These are phyloP conservation scores for Salticus scenicus DNA, from an alignment of 2,888 invertebrate species.

Conservation along the genomic window DNA sequence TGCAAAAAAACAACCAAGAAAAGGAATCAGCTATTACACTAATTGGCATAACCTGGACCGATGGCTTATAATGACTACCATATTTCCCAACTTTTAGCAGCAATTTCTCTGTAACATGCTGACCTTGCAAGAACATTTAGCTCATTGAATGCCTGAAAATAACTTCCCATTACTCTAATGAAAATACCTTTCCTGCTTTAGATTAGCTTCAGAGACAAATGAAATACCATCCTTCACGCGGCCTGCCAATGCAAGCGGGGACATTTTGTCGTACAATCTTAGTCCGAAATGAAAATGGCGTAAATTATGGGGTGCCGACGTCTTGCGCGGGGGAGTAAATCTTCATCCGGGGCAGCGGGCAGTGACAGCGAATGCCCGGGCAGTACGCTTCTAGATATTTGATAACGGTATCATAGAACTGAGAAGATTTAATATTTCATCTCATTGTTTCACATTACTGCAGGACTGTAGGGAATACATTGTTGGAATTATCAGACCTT, in stretches of 20 bases:
- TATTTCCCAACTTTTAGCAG: not conserved
- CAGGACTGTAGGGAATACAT: not conserved
- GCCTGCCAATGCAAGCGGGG: conserved; percentile 15
- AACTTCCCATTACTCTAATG: conserved; percentile 39
- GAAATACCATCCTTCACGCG: conserved; percentile 35
- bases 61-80: too few relatives aligned
- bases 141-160: not conserved
- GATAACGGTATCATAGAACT: conserved; percentile 26
- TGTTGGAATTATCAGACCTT: not conserved
- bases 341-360: conserved; percentile 63
- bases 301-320: conserved; percentile 66
- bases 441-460: conserved; percentile 36
- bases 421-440: conserved; percentile 57
- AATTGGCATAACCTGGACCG: not conserved
- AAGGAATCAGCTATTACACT: too few relatives aligned
- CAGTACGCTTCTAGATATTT: conserved; percentile 26
- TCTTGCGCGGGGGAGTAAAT: conserved; percentile 59
- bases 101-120: not conserved
- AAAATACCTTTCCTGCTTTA: conserved; percentile 31
- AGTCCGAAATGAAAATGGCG: conserved; percentile 66
- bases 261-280: conserved; percentile 4
- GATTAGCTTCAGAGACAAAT: conserved; percentile 52
- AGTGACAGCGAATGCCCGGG: conserved; percentile 50
- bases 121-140: not conserved
- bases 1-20: too few relatives aligned